These are phyloP conservation scores for Nestor notabilis DNA, from an alignment of 2,113 vertebrate genomes.

Conservation along the genomic window DNA sequence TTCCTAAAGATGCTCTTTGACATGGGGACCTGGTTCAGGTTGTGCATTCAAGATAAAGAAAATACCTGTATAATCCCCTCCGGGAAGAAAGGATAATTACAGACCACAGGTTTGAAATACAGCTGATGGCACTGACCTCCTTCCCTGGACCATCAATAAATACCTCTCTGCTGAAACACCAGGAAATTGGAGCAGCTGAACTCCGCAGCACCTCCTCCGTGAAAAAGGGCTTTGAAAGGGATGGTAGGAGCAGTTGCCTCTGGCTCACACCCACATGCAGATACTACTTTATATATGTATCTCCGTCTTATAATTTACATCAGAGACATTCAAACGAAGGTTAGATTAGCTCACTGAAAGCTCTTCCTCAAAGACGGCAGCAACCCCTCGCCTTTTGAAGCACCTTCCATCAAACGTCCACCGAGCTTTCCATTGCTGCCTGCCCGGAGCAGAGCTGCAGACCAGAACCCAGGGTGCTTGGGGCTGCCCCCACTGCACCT, in stretches of 20 bases:
- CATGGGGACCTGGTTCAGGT: conserved; percentile 17
- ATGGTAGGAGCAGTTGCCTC: not conserved
- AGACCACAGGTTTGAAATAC: conserved; percentile 40
- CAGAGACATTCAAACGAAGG: conserved; percentile 43
- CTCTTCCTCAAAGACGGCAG: not conserved
- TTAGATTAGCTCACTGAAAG: not conserved
- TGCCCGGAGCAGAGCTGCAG: not conserved
- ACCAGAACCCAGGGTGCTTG: accelerated
- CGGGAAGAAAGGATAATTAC: conserved; percentile 63
- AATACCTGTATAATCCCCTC: conserved; percentile 67
- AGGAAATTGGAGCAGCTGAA: conserved; percentile 49
- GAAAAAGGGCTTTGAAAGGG: not conserved
- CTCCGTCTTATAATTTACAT: not conserved
- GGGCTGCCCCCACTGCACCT: accelerated
- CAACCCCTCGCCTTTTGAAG: not conserved
- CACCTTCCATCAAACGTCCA: accelerated
- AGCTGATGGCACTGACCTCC: conserved; percentile 62
- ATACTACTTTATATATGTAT: not conserved
- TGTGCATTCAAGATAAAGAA: conserved; percentile 61
- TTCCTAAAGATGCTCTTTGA: conserved; percentile 61
- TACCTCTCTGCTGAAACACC: conserved; percentile 57
- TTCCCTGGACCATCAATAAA: conserved; percentile 60
- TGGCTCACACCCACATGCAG: not conserved
- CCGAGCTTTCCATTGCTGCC: not conserved
- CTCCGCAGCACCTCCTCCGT: conserved; percentile 10